Percentiles rank a stretch among this genome's conserved stretches.
These are phyloP conservation scores for Axis porcinus DNA, from an alignment of 2,113 vertebrate species.

Conservation along the genomic window DNA sequence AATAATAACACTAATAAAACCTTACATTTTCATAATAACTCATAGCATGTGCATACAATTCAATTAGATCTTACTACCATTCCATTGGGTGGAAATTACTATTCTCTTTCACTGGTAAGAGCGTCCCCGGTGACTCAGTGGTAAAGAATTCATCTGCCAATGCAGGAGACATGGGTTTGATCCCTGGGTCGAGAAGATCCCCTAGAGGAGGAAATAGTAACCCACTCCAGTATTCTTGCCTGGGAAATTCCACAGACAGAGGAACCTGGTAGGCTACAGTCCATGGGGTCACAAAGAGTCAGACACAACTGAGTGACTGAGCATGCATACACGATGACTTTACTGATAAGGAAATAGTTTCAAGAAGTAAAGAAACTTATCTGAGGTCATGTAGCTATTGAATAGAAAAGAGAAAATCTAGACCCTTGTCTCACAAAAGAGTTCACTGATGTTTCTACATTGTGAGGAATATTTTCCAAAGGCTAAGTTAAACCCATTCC, in stretches of 20 bases:
- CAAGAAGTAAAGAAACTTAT: conserved; percentile 24
- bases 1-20: conserved; percentile 13
- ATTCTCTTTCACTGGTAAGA: conserved; percentile 16
- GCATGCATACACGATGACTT: not conserved
- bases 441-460: not conserved
- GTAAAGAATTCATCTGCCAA: not conserved
- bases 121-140: not conserved
- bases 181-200: not conserved
- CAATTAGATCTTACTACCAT: not conserved
- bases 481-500: not conserved
- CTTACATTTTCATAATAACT: conserved; percentile 45
- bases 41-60: not conserved
- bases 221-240: not conserved
- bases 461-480: not conserved
- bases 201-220: not conserved
- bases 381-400: not conserved
- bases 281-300: not conserved
- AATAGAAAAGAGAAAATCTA: not conserved
- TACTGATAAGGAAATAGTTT: conserved; percentile 10
- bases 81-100: not conserved
- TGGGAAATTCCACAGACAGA: not conserved
- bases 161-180: not conserved
- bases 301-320: not conserved
- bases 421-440: not conserved
- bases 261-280: not conserved